Percentiles rank a stretch among this genome's conserved stretches.
phyloP scores from a whole-genome alignment of 2,113 vertebrate genomes.

The Heterotilapia buettikoferi region DNA sequence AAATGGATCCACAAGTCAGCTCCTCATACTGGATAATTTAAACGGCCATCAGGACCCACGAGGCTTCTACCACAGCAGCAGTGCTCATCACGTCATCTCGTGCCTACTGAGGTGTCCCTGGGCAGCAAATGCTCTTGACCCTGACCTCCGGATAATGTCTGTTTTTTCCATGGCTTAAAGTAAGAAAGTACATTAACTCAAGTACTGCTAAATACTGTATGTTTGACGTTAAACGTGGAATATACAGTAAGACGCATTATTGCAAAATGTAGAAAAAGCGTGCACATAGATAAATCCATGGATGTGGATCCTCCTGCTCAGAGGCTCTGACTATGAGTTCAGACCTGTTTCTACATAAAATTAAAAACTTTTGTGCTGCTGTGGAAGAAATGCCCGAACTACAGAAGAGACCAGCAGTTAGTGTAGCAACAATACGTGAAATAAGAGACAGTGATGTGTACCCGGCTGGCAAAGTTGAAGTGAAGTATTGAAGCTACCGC shows the following conservation, averaged over 20 bases:
- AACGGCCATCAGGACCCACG: background rate
- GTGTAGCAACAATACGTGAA: background rate
- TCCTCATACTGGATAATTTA: background rate
- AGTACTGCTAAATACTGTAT: background rate
- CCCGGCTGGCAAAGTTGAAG: background rate
- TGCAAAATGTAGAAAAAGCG: background rate
- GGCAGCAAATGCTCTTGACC: background rate
- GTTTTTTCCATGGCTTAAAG: background rate
- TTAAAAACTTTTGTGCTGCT: background rate
- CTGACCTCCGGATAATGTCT: background rate
- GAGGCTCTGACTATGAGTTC: background rate
- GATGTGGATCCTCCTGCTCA: background rate
- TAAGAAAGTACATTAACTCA: background rate
- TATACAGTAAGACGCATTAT: background rate
- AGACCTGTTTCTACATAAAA: background rate
- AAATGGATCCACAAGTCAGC: conserved; percentile 36
- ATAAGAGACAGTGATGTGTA: background rate
- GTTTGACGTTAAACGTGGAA: background rate
- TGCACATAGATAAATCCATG: background rate
- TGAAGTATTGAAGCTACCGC: background rate
- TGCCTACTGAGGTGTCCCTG: background rate
- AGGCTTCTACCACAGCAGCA: background rate
- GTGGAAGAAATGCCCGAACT: background rate
- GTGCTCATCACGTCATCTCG: background rate
- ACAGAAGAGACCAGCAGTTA: background rate